These are phyloP conservation scores for Sialia sialis DNA, from an alignment of 2,113 vertebrate species.

Conservation along the genomic window DNA sequence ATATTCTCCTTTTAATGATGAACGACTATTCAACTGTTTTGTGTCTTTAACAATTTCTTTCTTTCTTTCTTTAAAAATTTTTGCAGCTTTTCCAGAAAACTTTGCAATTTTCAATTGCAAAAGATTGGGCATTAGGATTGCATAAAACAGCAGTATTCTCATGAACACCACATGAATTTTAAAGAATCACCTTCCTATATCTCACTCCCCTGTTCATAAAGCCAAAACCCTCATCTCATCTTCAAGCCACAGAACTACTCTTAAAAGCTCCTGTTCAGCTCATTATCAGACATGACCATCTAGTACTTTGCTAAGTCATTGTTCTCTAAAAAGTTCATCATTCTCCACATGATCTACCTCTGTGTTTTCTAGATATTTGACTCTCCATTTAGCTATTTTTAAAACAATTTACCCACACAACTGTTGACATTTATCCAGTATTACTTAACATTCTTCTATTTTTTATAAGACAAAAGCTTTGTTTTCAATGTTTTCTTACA, in stretches of 20 bases:
- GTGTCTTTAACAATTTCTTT: not conserved
- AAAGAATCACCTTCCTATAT: not conserved
- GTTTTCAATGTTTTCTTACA: not conserved
- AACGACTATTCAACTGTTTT: not conserved
- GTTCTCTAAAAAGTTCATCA: not conserved
- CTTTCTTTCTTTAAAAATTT: not conserved
- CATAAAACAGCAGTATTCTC: not conserved
- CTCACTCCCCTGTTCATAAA: not conserved
- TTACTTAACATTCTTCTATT: not conserved
- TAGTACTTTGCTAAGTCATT: not conserved
- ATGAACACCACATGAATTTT: not conserved
- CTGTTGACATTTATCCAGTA: not conserved
- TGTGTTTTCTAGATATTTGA: not conserved
- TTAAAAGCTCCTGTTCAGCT: not conserved
- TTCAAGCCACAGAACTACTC: not conserved
- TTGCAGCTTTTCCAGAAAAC: not conserved
- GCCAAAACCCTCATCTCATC: not conserved
- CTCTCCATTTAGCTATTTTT: not conserved
- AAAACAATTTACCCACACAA: not conserved
- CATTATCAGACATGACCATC: not conserved
- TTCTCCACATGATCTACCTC: not conserved
- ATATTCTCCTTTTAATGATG: not conserved
- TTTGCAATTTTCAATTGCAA: not conserved
- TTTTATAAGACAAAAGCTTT: not conserved
- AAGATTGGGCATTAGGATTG: not conserved